These are phyloP conservation scores for Lordiphosa mommai DNA, from an alignment of 1,140 invertebrate genomes.

Conservation along the genomic window DNA sequence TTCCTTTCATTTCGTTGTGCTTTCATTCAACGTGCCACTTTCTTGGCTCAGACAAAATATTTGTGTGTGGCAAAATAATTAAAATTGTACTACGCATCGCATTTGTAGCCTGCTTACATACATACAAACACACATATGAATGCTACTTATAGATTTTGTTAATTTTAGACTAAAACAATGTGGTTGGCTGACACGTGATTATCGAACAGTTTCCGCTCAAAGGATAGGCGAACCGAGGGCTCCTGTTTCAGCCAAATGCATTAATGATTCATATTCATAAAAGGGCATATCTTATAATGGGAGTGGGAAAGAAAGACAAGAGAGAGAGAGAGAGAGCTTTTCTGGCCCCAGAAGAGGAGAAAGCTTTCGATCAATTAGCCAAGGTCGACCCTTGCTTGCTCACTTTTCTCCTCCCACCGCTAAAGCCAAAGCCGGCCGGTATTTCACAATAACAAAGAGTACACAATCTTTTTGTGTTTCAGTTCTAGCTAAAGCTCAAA, in stretches of 20 bases:
- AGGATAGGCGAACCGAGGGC: no score
- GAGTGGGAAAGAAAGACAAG: neutral
- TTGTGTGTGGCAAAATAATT: conserved; percentile 44
- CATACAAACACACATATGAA: no score
- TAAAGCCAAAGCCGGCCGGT: conserved; percentile 55
- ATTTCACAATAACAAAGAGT: conserved; percentile 42
- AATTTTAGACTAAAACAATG: no score
- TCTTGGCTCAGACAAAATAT: conserved; percentile 11
- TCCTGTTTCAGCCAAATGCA: no score
- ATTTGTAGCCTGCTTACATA: conserved; percentile 8
- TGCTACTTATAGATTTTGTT: conserved; percentile 18
- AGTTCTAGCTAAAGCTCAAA: conserved; percentile 28
- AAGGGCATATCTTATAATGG: conserved; percentile 22
- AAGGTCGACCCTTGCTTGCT: conserved; percentile 30
- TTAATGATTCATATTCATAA: conserved; percentile 25
- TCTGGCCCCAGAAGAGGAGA: neutral
- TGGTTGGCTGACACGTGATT: no score
- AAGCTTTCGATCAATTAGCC: conserved; percentile 4
- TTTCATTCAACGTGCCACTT: neutral
- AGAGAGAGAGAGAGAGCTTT: conserved; percentile 14
- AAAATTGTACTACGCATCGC: conserved; percentile 51
- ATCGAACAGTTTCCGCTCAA: no score
- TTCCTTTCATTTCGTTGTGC: neutral
- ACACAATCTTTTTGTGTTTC: neutral
- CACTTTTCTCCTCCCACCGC: neutral